Base-by-base conservation (phyloP, 1,140 invertebrate genomes). In the Gonioctena quinquepunctata region DNA sequence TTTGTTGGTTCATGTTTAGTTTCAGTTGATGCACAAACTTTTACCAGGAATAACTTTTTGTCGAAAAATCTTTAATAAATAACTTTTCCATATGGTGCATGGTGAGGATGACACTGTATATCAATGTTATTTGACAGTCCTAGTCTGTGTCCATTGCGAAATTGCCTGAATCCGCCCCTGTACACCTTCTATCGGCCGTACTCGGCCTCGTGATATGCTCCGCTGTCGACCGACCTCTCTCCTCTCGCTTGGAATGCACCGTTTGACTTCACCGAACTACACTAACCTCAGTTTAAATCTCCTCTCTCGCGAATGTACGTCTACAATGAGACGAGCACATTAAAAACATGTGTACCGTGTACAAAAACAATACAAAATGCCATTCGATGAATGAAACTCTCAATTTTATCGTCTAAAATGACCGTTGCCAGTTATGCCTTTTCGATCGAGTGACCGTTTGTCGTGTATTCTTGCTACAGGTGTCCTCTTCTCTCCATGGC, bases 191-290 rank as follows among this genome's bases (percentile, higher is more conserved):
- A 23, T 56, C 25, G 50, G 54, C 18, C 25, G 11, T 57, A 25
- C 2, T 60, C 54, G 62, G 60, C 26, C 19, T 28, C 60, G 28
- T 42, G 60, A 62, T 54, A 21, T 18, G 52, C 18, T 13, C 33
- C 33, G 56, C 19, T 23, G 56, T 23, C 19, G 21, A 5, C 60
- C 60, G 60, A 62, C 26, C 27, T 62, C 19, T 59, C 28, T 25
- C 26, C 60, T 42, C 60, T 59, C 13, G 56, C 16, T 59, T 59
- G 56, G 56, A 59, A 59, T 59, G 56, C 56, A 59, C 21, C 56
- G 56, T 59, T 59, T 59, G n/a, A 22, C n/a, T 21, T 19, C 26
- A 18, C 28, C 60, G 26, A 18, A 62, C 60, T 27, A 11, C 22
- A 19, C 18, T 19, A 42, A 62, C 60, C n/a, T 62, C 28, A 62